These are phyloP conservation scores for Lepidurus couesii DNA, from an alignment of 1,140 invertebrate genomes.

Conservation along the genomic window DNA sequence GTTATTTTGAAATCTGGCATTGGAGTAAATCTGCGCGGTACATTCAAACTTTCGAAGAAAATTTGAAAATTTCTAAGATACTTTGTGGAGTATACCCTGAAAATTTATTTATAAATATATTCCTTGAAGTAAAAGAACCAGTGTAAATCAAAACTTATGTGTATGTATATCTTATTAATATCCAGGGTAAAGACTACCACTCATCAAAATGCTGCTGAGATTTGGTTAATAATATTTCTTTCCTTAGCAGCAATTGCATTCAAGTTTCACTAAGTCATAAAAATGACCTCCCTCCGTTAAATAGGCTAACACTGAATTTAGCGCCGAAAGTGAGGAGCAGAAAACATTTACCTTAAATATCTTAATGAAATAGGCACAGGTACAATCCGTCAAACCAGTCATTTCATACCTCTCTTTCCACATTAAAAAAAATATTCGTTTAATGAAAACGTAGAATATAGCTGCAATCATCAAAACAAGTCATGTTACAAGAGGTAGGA, in stretches of 20 bases:
- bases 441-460: not conserved
- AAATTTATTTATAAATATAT: no score
- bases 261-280: not conserved
- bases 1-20: no score
- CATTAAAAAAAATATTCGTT: not conserved
- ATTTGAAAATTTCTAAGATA: no score
- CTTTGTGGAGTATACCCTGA: no score
- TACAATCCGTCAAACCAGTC: not conserved
- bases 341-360: slow-evolving; percentile 3
- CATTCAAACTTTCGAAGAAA: no score
- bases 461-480: not conserved
- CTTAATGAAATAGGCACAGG: slow-evolving; percentile 1
- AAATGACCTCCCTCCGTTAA: not conserved
- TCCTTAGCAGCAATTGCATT: slow-evolving; percentile 8
- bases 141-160: not conserved
- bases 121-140: not conserved
- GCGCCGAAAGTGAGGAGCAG: not conserved
- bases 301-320: slow-evolving; percentile 1
- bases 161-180: not conserved
- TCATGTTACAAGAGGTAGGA: not conserved
- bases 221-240: not conserved
- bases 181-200: not conserved
- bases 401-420: not conserved
- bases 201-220: slow-evolving; percentile 3
- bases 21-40: no score